Conservation (phyloP, 37 sponge, comb jelly and placozoan genomes). For the Geodia barretti region DNA sequence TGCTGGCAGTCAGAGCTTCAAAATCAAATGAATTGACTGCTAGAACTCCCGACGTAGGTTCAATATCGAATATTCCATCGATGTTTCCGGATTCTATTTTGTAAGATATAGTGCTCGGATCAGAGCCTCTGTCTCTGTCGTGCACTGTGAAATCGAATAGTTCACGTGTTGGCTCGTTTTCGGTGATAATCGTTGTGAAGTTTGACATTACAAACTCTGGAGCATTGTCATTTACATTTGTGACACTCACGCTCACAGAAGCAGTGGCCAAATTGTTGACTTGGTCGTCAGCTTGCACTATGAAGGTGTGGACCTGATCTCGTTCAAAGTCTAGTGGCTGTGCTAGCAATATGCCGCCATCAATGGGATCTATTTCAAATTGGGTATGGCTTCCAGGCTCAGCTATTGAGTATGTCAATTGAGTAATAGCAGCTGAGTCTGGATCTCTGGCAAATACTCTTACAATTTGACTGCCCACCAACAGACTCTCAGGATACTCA, state of each 20-base stretch:
- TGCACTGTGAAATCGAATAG: slow-evolving; percentile 20
- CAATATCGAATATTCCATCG: slow-evolving; percentile 28
- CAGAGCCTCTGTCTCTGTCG: slow-evolving; percentile 56
- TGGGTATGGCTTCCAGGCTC: slow-evolving; percentile 25
- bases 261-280: neutral
- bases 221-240: slow-evolving; percentile 48
- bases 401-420: slow-evolving; percentile 50
- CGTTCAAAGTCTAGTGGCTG: slow-evolving; percentile 45
- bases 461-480: slow-evolving; percentile 20
- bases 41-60: slow-evolving; percentile 32
- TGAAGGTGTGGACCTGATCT: slow-evolving; percentile 4
- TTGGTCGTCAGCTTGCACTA: slow-evolving; percentile 24
- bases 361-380: slow-evolving; percentile 35
- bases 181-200: slow-evolving; percentile 2
- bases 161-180: slow-evolving; percentile 17
- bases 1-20: slow-evolving; percentile 12
- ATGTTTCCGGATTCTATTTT: slow-evolving; percentile 37
- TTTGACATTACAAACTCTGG: slow-evolving; percentile 42
- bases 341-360: slow-evolving; percentile 38
- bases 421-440: slow-evolving; percentile 31
- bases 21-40: slow-evolving; percentile 32
- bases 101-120: slow-evolving; percentile 33
- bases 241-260: slow-evolving; percentile 31
- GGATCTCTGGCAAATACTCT: slow-evolving; percentile 55
- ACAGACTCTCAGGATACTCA: slow-evolving; percentile 23